Base-by-base conservation (phyloP, 2,888 invertebrate genomes). In the Nemurella pictetii region DNA sequence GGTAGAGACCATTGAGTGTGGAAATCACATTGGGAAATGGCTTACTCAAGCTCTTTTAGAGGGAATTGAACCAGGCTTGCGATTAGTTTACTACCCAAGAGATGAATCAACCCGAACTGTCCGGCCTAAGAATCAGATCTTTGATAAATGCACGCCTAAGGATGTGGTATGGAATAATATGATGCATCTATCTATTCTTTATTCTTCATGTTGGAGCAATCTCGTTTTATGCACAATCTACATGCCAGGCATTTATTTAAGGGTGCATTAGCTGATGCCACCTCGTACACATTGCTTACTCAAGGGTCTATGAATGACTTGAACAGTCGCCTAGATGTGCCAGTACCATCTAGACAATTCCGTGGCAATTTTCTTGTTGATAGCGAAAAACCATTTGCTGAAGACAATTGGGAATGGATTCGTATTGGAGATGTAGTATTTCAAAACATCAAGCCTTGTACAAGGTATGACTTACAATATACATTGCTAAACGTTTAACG, bases 11-110 rank as follows among this genome's bases (percentile, higher is more conserved):
- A 91, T 93, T 87, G 94, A 96, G 88, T 96, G 96, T 89, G 96
- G 96, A 0, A 93, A 93, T 85, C 93, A 93, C 86, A 93, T 93
- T 15, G 93, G 94, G 26, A 92, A 93, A 84, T 97, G 97, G 97
- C 91, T 97, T 9, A 77, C 83, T 12, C 25, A 72, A 25, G 84
- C 78, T 26, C 30, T 85, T 20, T 9, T 32, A 83, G 81, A 32
- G 5, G 75, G 55, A 4, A 35, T 29, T 7, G 29, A 78, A 78
- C 78, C 78, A n/a, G 30, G 30, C 1, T 15, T 78, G n/a, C 29
- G 78, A 20, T 30, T 78, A n/a, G 78, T 78, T 3, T 78, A 78
- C 30, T 78, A 78, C 28, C 78, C 78, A 20, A 78, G 27, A 5
- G 78, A 78, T n/a, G 0, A 3, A 1, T 29, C 78, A 78, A 30